Conservation (phyloP, 2,113 vertebrate genomes). For the Chionodraco myersi region DNA sequence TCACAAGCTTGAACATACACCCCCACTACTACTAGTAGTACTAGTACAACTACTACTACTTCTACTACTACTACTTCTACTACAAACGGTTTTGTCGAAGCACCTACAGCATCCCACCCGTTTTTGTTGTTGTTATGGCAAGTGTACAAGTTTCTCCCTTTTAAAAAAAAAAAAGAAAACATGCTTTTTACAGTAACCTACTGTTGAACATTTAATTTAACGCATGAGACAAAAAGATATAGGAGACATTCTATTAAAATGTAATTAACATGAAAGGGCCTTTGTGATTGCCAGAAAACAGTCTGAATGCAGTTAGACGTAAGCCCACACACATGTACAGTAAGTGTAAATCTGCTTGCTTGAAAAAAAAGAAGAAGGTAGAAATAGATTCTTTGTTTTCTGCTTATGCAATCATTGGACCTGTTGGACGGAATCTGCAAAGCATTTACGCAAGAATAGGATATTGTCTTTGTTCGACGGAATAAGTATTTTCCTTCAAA, state of each 20-base stretch:
- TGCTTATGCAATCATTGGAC: slow-evolving; percentile 70
- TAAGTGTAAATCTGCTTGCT: slow-evolving; percentile 70
- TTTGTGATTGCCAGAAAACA: slow-evolving; percentile 74
- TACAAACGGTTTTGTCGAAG: slow-evolving; percentile 28
- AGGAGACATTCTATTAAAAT: slow-evolving; percentile 36
- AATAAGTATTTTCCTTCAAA: slow-evolving; percentile 51
- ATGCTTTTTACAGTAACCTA: slow-evolving; percentile 3
- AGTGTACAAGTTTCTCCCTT: slow-evolving; percentile 7
- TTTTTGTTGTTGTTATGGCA: slow-evolving; percentile 3
- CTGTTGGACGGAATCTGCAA: slow-evolving; percentile 80
- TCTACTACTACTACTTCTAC: neutral
- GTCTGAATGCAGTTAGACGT: slow-evolving; percentile 70
- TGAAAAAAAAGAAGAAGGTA: slow-evolving; percentile 23
- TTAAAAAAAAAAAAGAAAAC: neutral
- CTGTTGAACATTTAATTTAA: slow-evolving; percentile 57
- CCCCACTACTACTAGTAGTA: too few relatives aligned
- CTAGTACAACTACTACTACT: too few relatives aligned
- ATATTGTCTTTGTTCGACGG: slow-evolving; percentile 71
- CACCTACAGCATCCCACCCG: neutral
- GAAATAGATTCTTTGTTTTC: slow-evolving; percentile 79
- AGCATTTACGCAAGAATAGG: slow-evolving; percentile 76
- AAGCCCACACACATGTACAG: slow-evolving; percentile 71
- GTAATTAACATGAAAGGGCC: slow-evolving; percentile 52
- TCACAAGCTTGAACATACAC: slow-evolving; percentile 24
- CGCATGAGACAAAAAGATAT: neutral